These are phyloP conservation scores for Eristalis tenax DNA, from an alignment of 2,888 invertebrate genomes.

Conservation along the genomic window DNA sequence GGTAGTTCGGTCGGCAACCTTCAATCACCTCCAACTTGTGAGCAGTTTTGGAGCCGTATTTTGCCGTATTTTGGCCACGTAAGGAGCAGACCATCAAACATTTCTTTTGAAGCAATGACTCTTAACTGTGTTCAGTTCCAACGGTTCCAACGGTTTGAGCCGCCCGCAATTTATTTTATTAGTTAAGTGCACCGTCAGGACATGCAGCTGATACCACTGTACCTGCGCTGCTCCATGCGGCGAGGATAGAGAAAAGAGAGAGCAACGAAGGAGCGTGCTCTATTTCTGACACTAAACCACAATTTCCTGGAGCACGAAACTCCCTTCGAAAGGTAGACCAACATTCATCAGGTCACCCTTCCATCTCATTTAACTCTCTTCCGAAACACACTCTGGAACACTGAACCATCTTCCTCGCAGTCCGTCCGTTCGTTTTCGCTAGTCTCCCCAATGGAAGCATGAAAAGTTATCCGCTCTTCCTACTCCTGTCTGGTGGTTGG, in stretches of 20 bases:
- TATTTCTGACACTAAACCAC: constrained; percentile 70
- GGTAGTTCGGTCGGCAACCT: neutral
- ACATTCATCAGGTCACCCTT: constrained; percentile 19
- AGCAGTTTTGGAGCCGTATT: no score
- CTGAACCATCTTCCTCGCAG: constrained; percentile 27
- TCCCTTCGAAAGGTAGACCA: constrained; percentile 64
- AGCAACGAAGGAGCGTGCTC: constrained; percentile 54
- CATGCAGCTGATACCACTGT: constrained; percentile 61
- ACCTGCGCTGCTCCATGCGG: constrained; percentile 1
- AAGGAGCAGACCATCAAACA: neutral
- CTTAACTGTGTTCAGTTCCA: neutral
- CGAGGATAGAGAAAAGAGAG: no score
- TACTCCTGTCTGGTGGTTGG: neutral
- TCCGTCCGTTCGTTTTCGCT: neutral
- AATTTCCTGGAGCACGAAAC: constrained; percentile 71
- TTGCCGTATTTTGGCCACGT: neutral
- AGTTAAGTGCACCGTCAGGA: constrained; percentile 60
- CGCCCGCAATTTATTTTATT: constrained; percentile 52
- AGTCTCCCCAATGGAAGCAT: constrained; percentile 32
- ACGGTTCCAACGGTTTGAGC: neutral
- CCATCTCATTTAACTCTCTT: constrained; percentile 67
- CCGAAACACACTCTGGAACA: constrained; percentile 49
- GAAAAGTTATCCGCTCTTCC: constrained; percentile 60
- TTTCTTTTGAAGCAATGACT: neutral
- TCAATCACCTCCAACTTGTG: neutral